Conservation (phyloP, 2,797 vertebrate genomes). For the Gallinago solitaria region DNA sequence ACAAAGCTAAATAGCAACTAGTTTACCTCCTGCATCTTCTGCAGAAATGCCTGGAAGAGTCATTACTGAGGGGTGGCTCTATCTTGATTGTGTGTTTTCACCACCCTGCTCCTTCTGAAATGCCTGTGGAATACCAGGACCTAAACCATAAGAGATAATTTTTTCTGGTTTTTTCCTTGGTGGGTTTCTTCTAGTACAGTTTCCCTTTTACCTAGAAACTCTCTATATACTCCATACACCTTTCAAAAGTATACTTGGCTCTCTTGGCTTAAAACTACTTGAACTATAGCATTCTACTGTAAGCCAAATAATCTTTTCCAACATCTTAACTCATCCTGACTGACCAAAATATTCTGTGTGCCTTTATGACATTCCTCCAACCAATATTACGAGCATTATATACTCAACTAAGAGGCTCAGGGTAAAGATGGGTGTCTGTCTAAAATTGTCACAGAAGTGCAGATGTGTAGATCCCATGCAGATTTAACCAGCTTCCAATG, state of each 20-base stretch:
- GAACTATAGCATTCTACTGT: neutral
- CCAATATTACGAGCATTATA: neutral
- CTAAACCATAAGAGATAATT: neutral
- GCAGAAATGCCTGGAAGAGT: neutral
- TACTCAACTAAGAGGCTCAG: neutral
- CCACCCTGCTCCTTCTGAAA: neutral
- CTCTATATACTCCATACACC: neutral
- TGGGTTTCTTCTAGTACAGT: neutral
- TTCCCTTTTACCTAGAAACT: neutral
- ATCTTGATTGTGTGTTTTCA: neutral
- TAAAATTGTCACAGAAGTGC: neutral
- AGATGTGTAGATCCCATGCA: neutral
- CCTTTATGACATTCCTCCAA: neutral
- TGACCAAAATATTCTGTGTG: neutral
- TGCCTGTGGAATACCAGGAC: neutral
- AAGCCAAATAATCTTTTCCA: neutral
- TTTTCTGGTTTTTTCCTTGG: neutral
- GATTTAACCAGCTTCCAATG: neutral
- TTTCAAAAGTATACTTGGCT: neutral
- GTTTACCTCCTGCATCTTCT: neutral
- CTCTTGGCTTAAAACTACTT: neutral
- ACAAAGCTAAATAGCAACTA: neutral
- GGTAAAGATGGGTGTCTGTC: neutral
- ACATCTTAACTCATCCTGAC: neutral
- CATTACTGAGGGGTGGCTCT: neutral